Evolutionary conservation across 2,113 vertebrate species (phyloP), one percentile per base, ranked within the genome.

Genomic region (Lutjanus erythropterus): DNA sequence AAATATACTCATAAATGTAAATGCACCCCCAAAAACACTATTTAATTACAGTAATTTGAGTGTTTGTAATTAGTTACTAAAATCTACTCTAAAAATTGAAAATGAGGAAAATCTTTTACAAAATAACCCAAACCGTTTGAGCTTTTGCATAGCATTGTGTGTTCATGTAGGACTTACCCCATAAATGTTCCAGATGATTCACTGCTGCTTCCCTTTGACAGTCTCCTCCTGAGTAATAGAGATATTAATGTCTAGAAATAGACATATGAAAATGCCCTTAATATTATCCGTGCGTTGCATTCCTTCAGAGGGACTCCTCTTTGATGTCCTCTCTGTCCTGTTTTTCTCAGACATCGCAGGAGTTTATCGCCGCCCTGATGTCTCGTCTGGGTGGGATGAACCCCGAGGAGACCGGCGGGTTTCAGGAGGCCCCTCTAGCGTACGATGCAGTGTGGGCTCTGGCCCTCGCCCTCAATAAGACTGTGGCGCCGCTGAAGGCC

Each of bases 401-500:
- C 86, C 97, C 97, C 0, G 98, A 99, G 88, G 97, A 97, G 89
- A 99, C 97, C 0, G 98, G 98, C 0, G 98, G 98, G 0, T 98
- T 99, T 74, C 98, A 98, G 92, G 98, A 99, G 88, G 98, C 98
- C 0, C 98, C 98, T 0, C 88, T 99, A 62, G 98, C 98, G 60
- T 99, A 98, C 0, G 98, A 99, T 3, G 98, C 98, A 4, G 96
- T 99, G 56, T 99, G 98, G 98, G 98, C 98, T 0, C 88, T 99
- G 85, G 98, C 98, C 0, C 80, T 99, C 29, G 98, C 98, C 2
- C 95, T 99, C 71, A 99, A 99, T 89, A 98, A 99, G 93, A 99
- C 98, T 0, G 97, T 97, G 0, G 94, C 95, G 0, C 96, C 96
- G 9, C 91, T 97, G 80, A 96, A 95, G 33, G 95, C 96, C 66